Evolutionary conservation across 2,888 invertebrate genomes (phyloP).

Genomic region (Apodemia hepburni): DNA sequence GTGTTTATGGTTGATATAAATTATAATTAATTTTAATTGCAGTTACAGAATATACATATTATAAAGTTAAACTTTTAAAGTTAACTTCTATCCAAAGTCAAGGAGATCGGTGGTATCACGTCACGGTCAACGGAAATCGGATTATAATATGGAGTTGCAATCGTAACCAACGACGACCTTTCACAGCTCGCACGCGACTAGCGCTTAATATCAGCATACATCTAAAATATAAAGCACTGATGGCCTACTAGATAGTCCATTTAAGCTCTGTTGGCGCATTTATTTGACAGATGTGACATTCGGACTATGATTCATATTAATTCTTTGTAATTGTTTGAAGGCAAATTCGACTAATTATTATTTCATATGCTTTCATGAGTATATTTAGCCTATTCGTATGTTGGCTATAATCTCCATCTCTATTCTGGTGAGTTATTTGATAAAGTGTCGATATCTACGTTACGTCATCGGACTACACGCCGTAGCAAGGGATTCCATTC

Average conservation of each 20-base stretch:
- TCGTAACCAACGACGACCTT: not conserved
- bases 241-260: constrained; percentile 4
- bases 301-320: too few species aligned
- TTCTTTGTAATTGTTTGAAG: too few species aligned
- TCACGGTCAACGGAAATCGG: constrained; percentile 2
- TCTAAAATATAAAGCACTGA: constrained; percentile 3
- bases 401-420: too few species aligned
- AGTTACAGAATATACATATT: not conserved
- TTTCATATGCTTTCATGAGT: too few species aligned
- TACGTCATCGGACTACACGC: too few species aligned
- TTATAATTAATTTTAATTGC: not conserved
- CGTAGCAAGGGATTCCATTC: too few species aligned
- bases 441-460: too few species aligned
- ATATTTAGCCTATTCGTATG: too few species aligned
- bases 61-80: too few species aligned
- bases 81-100: not conserved
- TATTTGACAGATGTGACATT: not conserved
- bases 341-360: too few species aligned
- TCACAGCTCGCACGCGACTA: constrained; percentile 2
- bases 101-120: not conserved
- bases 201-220: not conserved
- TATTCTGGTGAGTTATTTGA: too few species aligned
- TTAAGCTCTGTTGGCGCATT: not conserved
- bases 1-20: not conserved
- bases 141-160: not conserved